Conservation (phyloP, 2,797 vertebrate genomes). For the Scolopax rusticola region DNA sequence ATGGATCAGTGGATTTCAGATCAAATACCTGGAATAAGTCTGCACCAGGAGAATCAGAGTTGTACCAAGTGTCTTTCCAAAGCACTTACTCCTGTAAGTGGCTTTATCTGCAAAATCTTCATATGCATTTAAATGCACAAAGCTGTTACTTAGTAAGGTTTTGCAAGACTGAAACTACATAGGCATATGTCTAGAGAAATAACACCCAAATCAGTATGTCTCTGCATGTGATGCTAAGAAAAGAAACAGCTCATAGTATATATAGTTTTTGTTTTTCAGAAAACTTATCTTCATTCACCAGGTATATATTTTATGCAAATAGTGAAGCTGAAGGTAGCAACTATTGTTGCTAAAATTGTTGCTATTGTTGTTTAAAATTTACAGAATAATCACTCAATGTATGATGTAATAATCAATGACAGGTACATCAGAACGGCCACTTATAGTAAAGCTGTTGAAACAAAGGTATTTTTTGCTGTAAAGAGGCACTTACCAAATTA, state of each 20-base stretch:
- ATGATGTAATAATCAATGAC: conserved; percentile 14
- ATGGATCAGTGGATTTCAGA: not conserved
- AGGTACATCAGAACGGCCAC: conserved; percentile 20
- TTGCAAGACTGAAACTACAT: not conserved
- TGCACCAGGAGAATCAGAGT: not conserved
- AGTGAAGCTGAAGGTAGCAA: not conserved
- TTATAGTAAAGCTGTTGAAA: conserved; percentile 33
- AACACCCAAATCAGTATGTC: not conserved
- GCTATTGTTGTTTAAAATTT: not conserved
- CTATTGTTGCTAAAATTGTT: not conserved
- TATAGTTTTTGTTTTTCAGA: not conserved
- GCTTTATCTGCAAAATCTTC: not conserved
- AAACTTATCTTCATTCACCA: not conserved
- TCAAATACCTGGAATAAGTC: not conserved
- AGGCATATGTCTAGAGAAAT: not conserved
- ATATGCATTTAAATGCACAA: not conserved
- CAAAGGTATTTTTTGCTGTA: conserved; percentile 35
- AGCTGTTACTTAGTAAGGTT: not conserved
- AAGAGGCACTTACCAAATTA: conserved; percentile 17
- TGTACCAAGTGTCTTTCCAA: not conserved
- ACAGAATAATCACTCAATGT: conserved; percentile 17
- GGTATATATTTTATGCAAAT: not conserved
- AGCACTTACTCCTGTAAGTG: not conserved
- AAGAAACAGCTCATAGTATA: not conserved
- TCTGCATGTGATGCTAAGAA: not conserved